Base-by-base conservation (phyloP, 2,888 invertebrate genomes). In the Apamea epomidion region DNA sequence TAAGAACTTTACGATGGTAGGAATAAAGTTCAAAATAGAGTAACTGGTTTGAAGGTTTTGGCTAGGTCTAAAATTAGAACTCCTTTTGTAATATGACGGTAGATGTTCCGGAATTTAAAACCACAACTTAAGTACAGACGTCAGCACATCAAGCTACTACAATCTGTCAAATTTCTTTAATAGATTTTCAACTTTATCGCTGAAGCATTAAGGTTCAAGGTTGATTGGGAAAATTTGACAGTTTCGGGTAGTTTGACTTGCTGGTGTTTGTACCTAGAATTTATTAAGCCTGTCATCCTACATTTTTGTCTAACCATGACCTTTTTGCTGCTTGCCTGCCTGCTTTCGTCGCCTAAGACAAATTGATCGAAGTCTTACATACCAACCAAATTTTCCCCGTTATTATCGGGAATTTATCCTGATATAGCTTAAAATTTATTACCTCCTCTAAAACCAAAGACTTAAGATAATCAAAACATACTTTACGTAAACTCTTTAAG, bases 381-480 rank as follows among this genome's bases (percentile, higher is more conserved):
- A 65, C 32, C 60, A 32, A 42, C 42, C 16, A 51, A 51, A 78
- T 37, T 54, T 68, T 45, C 51, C n/a, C 51, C 18, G 1, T 80
- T 71, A 84, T 80, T 70, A 84, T 71, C 71, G 45, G 6, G 2
- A 54, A 54, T 32, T 16, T 79, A 32, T 7, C 54, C 51, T 76
- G 45, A 77, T 58, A 58, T 58, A 83, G 29, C 29, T 21, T 37
- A 54, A 54, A 82, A 80, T 65, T 83, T 54, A 83, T 77, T 83
- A 83, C 64, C 64, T 29, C 37, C 48, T 70, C 48, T 68, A 48
- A 72, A 58, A 58, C 51, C 42, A 7, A 16, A 54, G 65, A 10
- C 60, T 71, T 32, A n/a, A 62, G 54, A 71, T 81, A 67, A 81
- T 83, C 45, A 72, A 86, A 86, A 75, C 42, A 73, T 73, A 62